phyloP scores from a whole-genome alignment of 1,140 invertebrate species.

The Drosophila biarmipes region DNA sequence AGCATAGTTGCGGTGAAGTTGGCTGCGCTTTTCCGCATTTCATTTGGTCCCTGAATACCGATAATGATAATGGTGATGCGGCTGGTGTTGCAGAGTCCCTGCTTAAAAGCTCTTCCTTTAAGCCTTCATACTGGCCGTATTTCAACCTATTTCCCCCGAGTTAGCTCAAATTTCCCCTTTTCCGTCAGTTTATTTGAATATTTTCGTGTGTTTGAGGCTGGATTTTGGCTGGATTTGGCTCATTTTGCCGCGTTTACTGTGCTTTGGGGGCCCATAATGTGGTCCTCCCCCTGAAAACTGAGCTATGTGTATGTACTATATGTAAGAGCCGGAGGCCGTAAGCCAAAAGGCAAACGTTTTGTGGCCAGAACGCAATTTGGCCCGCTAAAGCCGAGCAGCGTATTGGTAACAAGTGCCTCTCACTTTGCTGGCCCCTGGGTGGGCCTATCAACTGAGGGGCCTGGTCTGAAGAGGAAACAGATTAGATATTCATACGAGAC shows the following conservation, averaged over 20 bases:
- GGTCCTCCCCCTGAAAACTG: background rate
- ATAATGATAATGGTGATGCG: conserved; percentile 16
- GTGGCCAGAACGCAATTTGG: conserved; percentile 48
- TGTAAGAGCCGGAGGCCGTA: conserved; percentile 13
- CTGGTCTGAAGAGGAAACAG: conserved; percentile 39
- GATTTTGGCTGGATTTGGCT: conserved; percentile 11
- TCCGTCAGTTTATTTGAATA: conserved; percentile 30
- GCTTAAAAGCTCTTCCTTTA: conserved; percentile 43
- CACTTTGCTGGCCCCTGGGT: conserved; percentile 39
- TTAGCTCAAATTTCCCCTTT: conserved; percentile 27
- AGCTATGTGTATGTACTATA: background rate
- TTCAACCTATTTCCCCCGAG: conserved; percentile 14
- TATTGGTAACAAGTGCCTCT: conserved; percentile 54
- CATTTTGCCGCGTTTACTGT: conserved; percentile 40
- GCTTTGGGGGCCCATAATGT: conserved; percentile 35
- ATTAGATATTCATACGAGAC: conserved; percentile 47
- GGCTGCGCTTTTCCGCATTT: conserved; percentile 22
- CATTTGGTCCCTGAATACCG: conserved; percentile 2
- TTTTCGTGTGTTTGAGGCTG: conserved; percentile 18
- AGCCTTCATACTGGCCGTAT: conserved; percentile 4
- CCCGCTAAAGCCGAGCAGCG: conserved; percentile 21
- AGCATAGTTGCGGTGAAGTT: conserved; percentile 25
- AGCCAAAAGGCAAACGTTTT: conserved; percentile 54
- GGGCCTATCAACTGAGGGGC: conserved; percentile 22
- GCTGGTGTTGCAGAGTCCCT: conserved; percentile 16